Evolutionary conservation across 2,888 invertebrate species (phyloP), one percentile per base, ranked within the genome.

Genomic region (Reticulitermes lucifugus): DNA sequence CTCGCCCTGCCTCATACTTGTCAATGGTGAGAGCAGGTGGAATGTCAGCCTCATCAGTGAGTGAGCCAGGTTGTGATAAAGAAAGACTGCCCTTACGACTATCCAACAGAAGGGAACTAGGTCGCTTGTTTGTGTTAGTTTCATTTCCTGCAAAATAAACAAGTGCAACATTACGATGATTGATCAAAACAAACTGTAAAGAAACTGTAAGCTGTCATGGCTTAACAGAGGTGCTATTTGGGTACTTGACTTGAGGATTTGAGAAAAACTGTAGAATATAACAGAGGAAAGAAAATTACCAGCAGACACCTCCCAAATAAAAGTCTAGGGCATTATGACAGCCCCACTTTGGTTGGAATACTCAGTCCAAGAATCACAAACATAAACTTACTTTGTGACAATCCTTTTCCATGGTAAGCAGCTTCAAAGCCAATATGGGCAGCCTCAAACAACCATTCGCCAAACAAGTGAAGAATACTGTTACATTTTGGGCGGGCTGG

Each of bases 371-470:
- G 18, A 55, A 1, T 0, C 18, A 18, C 0, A n/a, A 65, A 25
- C 35, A 46, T 1, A n/a, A 14, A 81, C 81, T 81, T 81, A 81
- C 81, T 65, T 59, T 81, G 81, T n/a, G 70, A 7, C 22, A 51
- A n/a, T 21, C 75, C 59, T 59, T 83, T 85, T 12, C 89, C 89
- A 87, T 89, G 88, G 88, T 89, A 90, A 70, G 90, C 89, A 29
- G 90, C 88, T 85, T 95, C 95, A 79, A 96, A 96, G 5, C 98
- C 98, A 88, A 98, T 96, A 88, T 98, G 95, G 4, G 98, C 96
- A 9, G 98, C 98, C 91, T 99, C 98, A 90, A 98, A 98, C 87
- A 99, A 92, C 99, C 99, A 99, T 89, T 97, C 96, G 2, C 99
- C 98, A 91, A 98, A 98, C 88, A 99, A 92, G 91, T 99, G 98